Evolutionary conservation across 1,140 invertebrate genomes (phyloP).

Genomic region (Drosophila pachea): DNA sequence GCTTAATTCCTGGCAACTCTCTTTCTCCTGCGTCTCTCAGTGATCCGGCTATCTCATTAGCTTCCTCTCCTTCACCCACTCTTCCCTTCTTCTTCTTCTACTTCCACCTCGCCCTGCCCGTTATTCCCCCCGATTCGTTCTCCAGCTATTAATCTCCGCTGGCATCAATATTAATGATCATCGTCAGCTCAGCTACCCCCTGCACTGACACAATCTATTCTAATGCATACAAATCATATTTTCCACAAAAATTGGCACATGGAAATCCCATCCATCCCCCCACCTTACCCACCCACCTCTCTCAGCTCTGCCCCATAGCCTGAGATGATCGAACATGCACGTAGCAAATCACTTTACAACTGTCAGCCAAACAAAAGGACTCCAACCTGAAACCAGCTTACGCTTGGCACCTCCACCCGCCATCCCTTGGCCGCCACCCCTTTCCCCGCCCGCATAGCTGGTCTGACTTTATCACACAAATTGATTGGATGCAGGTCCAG

Average conservation of each 20-base stretch:
- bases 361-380: conserved; percentile 57
- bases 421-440: neutral
- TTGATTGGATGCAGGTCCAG: conserved; percentile 67
- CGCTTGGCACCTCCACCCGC: too few species aligned
- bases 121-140: too few species aligned
- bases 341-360: conserved; percentile 75
- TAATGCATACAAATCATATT: conserved; percentile 75
- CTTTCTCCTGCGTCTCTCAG: too few species aligned
- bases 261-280: neutral
- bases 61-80: too few species aligned
- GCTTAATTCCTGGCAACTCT: too few species aligned
- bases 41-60: too few species aligned
- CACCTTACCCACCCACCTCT: too few species aligned
- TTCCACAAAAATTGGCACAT: conserved; percentile 36
- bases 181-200: conserved; percentile 22
- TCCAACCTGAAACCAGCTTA: too few species aligned
- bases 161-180: conserved; percentile 55
- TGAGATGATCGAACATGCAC: conserved; percentile 38
- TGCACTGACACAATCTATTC: conserved; percentile 41
- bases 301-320: neutral
- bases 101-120: too few species aligned
- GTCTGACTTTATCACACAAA: conserved; percentile 74
- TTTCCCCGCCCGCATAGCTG: conserved; percentile 29
- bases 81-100: too few species aligned
- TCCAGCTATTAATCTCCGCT: conserved; percentile 32